Evolutionary conservation across 2,888 invertebrate genomes (phyloP), one percentile per base, ranked within the genome.

Genomic region (Hyppa rectilinea): DNA sequence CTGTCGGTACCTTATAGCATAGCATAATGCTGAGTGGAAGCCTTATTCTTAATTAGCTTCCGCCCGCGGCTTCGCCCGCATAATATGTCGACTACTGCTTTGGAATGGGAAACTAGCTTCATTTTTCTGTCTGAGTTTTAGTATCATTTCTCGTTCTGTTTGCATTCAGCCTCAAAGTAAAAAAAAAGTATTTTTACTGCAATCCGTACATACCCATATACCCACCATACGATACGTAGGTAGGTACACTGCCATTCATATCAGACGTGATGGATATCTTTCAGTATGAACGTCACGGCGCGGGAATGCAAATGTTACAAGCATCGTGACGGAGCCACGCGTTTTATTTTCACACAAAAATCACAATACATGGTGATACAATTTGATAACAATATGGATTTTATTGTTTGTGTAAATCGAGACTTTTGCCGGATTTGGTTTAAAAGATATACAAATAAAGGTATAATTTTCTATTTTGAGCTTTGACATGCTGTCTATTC

Each of bases 241-340:
- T 20, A 53, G 1, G 3, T 14, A 47, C 6, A 20, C 4, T 17
- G 4, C 36, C 17, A 38, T 68, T 68, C 38, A 56, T 29, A 45
- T 55, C 75, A 56, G 47, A 26, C 34, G 23, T 75, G 67, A 67
- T 20, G 26, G 20, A 67, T 75, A 61, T 47, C 45, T 59, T 47
- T 77, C 62, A 47, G 62, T 71, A 70, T 74, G 68, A 49, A 49
- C 56, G 77, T 69, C 68, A 71, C 70, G 71, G 43, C 58, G 45
- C 53, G 26, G 53, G 55, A 23, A 50, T 52, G 63, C 55, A 69
- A 65, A 55, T 67, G 65, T 64, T 75, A 83, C 73, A 71, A 81
- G 68, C 53, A 9, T 4, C 58, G 68, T 59, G 56, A 64, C 56
- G 29, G 40, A 67, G 63, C 9, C 14, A 29, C 23, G 47, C 29